A percentile compares a stretch with the other conserved stretches of the same genome.
Evolutionary conservation across 1,140 invertebrate species (phyloP).

Genomic region (Bicyclus anynana): DNA sequence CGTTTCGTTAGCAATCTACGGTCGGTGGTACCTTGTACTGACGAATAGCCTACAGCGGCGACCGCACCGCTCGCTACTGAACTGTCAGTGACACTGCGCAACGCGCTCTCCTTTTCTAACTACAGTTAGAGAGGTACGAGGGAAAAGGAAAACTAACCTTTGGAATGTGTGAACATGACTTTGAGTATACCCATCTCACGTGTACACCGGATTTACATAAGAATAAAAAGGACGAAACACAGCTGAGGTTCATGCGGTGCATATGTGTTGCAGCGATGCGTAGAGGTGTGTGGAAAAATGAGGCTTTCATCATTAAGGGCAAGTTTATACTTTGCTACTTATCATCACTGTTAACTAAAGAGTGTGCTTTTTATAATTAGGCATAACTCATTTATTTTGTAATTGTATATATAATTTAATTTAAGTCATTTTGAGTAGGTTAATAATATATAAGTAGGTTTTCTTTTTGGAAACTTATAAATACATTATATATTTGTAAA

Average conservation of each 20-base stretch:
- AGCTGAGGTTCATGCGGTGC: conserved; percentile 52
- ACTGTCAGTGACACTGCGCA: conserved; percentile 70
- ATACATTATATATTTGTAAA: too few species aligned
- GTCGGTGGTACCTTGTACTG: conserved; percentile 18
- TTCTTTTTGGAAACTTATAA: too few species aligned
- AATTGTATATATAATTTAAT: too few species aligned
- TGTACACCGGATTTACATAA: conserved; percentile 27
- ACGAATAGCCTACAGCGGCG: conserved; percentile 25
- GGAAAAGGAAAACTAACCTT: conserved; percentile 43
- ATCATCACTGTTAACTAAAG: too few species aligned
- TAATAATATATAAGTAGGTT: too few species aligned
- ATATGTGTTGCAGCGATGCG: conserved; percentile 43
- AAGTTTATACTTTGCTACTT: conserved; percentile 12
- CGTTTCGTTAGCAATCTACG: conserved; percentile 27
- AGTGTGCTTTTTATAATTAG: too few species aligned
- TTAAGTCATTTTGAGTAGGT: too few species aligned
- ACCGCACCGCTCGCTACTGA: conserved; percentile 43
- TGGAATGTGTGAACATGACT: conserved; percentile 58
- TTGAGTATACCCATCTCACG: conserved; percentile 39
- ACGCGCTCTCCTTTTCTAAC: conserved; percentile 41
- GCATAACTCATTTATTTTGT: too few species aligned
- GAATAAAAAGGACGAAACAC: conserved; percentile 27
- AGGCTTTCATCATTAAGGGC: conserved; percentile 62
- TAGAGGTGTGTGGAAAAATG: conserved; percentile 58
- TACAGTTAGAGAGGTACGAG: conserved; percentile 9